Conservation (phyloP, 2,888 invertebrate species). For the Deilephila elpenor region DNA sequence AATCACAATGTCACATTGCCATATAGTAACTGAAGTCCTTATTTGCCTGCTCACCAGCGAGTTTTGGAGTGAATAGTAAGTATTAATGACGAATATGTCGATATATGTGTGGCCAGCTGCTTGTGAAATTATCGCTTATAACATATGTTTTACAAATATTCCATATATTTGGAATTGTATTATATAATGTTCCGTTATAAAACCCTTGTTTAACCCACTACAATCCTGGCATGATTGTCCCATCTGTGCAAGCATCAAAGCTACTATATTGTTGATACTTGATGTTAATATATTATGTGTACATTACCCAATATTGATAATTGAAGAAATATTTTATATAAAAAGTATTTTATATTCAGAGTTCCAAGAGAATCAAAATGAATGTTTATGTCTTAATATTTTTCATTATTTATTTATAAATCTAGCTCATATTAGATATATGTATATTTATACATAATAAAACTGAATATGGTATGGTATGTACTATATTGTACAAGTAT, state of each 20-base stretch:
- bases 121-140: conserved; percentile 16
- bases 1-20: conserved; percentile 20
- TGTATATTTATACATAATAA: no score
- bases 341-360: no score
- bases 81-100: conserved; percentile 45
- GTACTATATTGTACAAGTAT: neutral
- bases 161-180: neutral
- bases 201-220: neutral
- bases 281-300: neutral
- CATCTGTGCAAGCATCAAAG: neutral
- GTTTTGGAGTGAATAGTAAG: conserved; percentile 81
- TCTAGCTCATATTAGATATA: no score
- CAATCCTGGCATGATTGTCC: neutral
- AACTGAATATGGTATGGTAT: neutral
- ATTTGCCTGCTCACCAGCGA: conserved; percentile 78
- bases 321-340: no score
- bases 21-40: conserved; percentile 44
- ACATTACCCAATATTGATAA: neutral
- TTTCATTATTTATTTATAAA: no score
- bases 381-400: no score
- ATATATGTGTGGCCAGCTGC: conserved; percentile 44
- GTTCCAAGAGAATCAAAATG: no score
- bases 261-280: neutral
- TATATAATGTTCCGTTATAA: neutral
- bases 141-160: neutral